Base-by-base conservation (phyloP, 2,797 vertebrate genomes). In the Alexandromys oeconomus region DNA sequence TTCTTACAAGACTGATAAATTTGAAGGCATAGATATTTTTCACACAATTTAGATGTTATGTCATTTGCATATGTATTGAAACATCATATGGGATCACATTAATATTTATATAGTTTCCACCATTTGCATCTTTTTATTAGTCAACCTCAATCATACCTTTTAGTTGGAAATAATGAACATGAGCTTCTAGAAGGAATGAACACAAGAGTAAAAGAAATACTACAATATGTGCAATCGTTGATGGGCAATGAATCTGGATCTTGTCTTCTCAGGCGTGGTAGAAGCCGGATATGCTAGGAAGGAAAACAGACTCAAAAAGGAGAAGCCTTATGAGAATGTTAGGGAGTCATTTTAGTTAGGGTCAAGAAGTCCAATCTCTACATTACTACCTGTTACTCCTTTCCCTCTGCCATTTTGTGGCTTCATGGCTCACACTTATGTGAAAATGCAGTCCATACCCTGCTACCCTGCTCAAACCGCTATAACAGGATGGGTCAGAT, bases 291-390 rank as follows among this genome's bases (percentile, higher is more conserved):
- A 15, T 15, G 1, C 2, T 3, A 59, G 6, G 37, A 48, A 48
- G 73, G 40, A 43, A 57, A 77, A 43, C 6, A 57, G 37, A 17
- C 7, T 27, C 27, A 29, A 10, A 78, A 23, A 15, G 3, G 17
- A 63, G 17, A 48, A 40, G 8, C 21, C 65, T 1, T 2, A 0
- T 37, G 14, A 37, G 46, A 21, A 15, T 5, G 21, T 17, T 27
- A 19, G 3, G 4, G 2, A 19, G 12, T 67, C 40, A 29, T 4
- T 6, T 9, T 2, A 34, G 14, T 31, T 78, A n/a, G 6, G n/a
- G 6, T 59, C 12, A 46, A 9, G 21, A 29, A 40, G 1, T 21
- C 2, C 0, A 12, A 31, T 48, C 4, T 51, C 4, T 43, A 3
- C 13, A 23, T 5, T 19, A 29, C 29, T 5, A 14, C 3, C 43